phyloP scores from a whole-genome alignment of 2,797 vertebrate species.

The Echiichthys vipera region DNA sequence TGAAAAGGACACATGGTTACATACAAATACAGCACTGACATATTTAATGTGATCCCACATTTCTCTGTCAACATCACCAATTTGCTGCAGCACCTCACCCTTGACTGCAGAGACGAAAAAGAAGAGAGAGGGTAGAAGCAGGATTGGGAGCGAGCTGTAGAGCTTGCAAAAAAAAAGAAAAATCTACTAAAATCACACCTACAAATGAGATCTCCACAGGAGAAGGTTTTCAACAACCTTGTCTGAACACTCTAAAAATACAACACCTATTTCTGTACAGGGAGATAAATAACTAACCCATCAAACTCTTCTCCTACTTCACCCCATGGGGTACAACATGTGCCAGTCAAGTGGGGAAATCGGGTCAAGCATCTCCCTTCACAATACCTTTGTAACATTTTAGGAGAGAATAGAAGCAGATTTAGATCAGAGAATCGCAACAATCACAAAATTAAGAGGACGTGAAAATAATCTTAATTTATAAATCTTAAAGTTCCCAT shows the following conservation, averaged over 20 bases:
- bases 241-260: conserved; percentile 44
- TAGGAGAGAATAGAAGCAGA: background rate
- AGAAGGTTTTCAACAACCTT: conserved; percentile 34
- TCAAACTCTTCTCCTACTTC: conserved; percentile 36
- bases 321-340: conserved; percentile 37
- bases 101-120: conserved; percentile 29
- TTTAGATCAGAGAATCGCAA: background rate
- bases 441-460: background rate
- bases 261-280: conserved; percentile 27
- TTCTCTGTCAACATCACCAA: conserved; percentile 27
- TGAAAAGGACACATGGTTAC: conserved; percentile 21
- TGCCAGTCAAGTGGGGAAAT: conserved; percentile 54
- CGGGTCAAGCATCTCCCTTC: conserved; percentile 36
- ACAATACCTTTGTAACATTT: conserved; percentile 15
- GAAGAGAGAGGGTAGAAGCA: conserved; percentile 20
- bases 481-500: background rate
- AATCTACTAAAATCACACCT: conserved; percentile 45
- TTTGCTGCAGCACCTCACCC: conserved; percentile 32
- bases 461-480: background rate
- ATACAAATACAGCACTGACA: conserved; percentile 30
- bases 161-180: conserved; percentile 23
- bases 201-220: conserved; percentile 39
- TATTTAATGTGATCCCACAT: conserved; percentile 31
- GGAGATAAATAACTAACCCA: conserved; percentile 40
- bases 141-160: conserved; percentile 7